Evolutionary conservation across 2,113 vertebrate genomes (phyloP), one percentile per base, ranked within the genome.

Genomic region (Bubo blakistoni): DNA sequence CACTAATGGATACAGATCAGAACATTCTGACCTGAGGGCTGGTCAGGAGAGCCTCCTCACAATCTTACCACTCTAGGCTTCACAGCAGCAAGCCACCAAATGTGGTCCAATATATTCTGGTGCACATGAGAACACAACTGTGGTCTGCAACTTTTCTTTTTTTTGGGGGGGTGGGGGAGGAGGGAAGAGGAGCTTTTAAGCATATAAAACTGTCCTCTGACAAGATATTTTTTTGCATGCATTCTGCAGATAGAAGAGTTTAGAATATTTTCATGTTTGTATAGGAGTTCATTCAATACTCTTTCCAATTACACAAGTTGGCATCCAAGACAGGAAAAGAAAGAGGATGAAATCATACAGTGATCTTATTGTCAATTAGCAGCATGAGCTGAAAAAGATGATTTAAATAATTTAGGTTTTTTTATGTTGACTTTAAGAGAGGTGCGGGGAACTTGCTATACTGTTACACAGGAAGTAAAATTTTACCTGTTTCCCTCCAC

Each of bases 341-440:
- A 71, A 58, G 69, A 80, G 15, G 59, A 73, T 4, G 4, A 82
- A 91, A 74, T 16, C 32, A 52, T 54, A 63, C 16, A 72, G 24
- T 78, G 17, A 65, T 72, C 79, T 69, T 77, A 55, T 44, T 78
- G 94, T 91, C 94, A 93, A 95, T 88, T 96, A 96, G 87, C 81
- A 93, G 96, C 95, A 90, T 67, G 91, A 97, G 96, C 88, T 96
- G 86, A 65, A 96, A 74, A 80, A 97, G 88, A 74, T 95, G 97
- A 98, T 97, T 95, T 97, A 95, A 98, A 97, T 97, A 90, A 98
- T 96, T 97, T 96, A 96, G 93, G 1, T 34, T 66, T 73, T 73
- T 47, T 81, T 36, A 93, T 98, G 92, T 96, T 94, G 34, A 55
- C 63, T 79, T 81, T 57, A 36, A 57, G 86, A 59, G 76, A 89